Base-by-base conservation (phyloP, 2,797 vertebrate genomes). In the Takifugu ocellatus region DNA sequence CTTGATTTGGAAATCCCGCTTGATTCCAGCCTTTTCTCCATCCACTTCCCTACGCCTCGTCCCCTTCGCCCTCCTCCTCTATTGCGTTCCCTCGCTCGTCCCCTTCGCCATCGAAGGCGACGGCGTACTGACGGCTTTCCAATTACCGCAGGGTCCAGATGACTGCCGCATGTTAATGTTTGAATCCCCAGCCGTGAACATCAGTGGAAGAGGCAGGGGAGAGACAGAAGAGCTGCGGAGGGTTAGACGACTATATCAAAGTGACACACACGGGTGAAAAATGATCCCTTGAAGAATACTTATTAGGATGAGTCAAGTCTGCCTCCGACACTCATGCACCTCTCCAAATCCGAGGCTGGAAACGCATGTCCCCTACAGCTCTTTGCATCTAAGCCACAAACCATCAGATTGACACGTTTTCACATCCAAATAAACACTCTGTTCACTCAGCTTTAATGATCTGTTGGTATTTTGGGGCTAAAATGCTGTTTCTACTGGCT, bases 141-240 rank as follows among this genome's bases (percentile, higher is more conserved):
- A 90, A 92, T 91, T 90, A 92, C 87, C 77, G 77, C 79, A 83
- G 79, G 72, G 78, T 77, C 60, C 56, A 70, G 79, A 81, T 80
- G 75, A 84, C 81, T 86, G 81, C 81, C 56, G 82, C 87, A 90
- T 91, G 84, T 88, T 91, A 90, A 92, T 87, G 79, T 56, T 72
- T 69, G 51, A 77, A 70, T 63, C 47, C 45, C 1, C 17, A 25
- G 66, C 61, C 60, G 55, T 74, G 59, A 87, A 69, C 71, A 73
- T 70, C 67, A 75, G 72, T 68, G 50, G 63, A 51, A 59, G 58
- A 74, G 54, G 57, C 36, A 50, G 44, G 1, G 0, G 27, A 51
- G 36, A 61, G 24, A 43, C 44, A 49, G 65, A 56, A 33, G 50
- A 44, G 54, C 15, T 11, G 9, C 16, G 42, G 62, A 51, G 50